A percentile compares a stretch with the other conserved stretches of the same genome.
These are phyloP conservation scores for Drosophila colorata DNA, from an alignment of 2,888 invertebrate species.

Conservation along the genomic window DNA sequence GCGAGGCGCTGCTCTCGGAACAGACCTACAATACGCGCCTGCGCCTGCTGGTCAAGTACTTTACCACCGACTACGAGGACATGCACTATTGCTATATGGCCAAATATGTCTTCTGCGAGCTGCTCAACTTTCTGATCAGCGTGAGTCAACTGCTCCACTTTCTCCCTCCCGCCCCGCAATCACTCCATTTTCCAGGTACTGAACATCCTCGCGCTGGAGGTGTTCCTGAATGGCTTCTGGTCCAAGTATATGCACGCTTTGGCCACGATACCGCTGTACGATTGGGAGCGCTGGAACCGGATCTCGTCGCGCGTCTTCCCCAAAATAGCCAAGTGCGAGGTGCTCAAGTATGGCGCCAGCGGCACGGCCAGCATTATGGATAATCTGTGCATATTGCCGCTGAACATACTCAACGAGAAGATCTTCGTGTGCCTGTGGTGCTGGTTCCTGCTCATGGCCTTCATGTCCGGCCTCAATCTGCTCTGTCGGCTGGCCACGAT, in stretches of 20 bases:
- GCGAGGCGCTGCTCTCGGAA: constrained; percentile 77
- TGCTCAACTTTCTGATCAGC: constrained; percentile 91
- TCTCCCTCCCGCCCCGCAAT: too few relatives aligned
- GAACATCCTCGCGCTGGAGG: constrained; percentile 81
- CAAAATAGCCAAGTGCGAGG: constrained; percentile 94
- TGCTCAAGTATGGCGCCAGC: constrained; percentile 94
- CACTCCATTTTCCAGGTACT: constrained; percentile 59
- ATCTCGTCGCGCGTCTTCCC: constrained; percentile 84
- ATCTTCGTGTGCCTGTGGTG: constrained; percentile 91
- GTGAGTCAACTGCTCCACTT: too few relatives aligned
- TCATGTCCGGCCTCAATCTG: constrained; percentile 88
- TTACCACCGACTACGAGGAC: constrained; percentile 80
- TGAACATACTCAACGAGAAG: constrained; percentile 93
- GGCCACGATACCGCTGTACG: constrained; percentile 75
- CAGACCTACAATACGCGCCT: constrained; percentile 74
- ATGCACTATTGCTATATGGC: constrained; percentile 87
- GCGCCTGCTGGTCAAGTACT: constrained; percentile 80
- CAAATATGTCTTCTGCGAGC: constrained; percentile 90
- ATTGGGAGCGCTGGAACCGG: constrained; percentile 83
- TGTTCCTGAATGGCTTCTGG: constrained; percentile 84
- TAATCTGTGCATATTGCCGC: constrained; percentile 90
- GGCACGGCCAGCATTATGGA: constrained; percentile 93
- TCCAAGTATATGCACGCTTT: constrained; percentile 80
- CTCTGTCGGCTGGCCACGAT: constrained; percentile 88
- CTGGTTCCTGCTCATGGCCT: constrained; percentile 90